Evolutionary conservation across 1,140 invertebrate genomes (phyloP).

Genomic region (Arctopsyche grandis): DNA sequence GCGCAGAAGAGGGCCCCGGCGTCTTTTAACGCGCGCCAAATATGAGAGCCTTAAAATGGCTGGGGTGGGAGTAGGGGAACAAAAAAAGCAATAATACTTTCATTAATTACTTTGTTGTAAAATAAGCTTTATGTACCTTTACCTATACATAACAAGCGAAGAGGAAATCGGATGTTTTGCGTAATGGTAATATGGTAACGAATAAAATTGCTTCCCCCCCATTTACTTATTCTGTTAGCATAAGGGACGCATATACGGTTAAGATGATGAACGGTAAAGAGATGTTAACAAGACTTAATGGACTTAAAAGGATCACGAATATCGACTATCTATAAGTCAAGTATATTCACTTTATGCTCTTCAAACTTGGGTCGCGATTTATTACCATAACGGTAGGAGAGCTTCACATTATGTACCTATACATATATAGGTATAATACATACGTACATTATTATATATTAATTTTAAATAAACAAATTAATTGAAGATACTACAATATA

Average conservation of each 20-base stretch:
- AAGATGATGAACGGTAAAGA: neutral
- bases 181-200: no score
- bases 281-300: constrained; percentile 39
- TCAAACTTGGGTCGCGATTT: no score
- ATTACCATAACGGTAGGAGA: no score
- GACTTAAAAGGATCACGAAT: constrained; percentile 45
- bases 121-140: constrained; percentile 12
- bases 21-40: constrained; percentile 16
- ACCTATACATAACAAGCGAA: neutral
- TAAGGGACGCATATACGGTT: neutral
- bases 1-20: constrained; percentile 1
- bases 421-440: no score
- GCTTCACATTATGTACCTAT: no score
- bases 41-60: constrained; percentile 24
- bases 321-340: neutral
- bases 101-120: constrained; percentile 38
- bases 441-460: no score
- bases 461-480: no score
- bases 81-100: constrained; percentile 30
- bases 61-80: neutral
- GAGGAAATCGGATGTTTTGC: neutral
- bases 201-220: no score
- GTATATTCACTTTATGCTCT: neutral
- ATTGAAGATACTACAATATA: no score
- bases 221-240: no score